Evolutionary conservation across 92 coral and sea anemone genomes (phyloP).

Genomic region (Palythoa grandiflora): DNA sequence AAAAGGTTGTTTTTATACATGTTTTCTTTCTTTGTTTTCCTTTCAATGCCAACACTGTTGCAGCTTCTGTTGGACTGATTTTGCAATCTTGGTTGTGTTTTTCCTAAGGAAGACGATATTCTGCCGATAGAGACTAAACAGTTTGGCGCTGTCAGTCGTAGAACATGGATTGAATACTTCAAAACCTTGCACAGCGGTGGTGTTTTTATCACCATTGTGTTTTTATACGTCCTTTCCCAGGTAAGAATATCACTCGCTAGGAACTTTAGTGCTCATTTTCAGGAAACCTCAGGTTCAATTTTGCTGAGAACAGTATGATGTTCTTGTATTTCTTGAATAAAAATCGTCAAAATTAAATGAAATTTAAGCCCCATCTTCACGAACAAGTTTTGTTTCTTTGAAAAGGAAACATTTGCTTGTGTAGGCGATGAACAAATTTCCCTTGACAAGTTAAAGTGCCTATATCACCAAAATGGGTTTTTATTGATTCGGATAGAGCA

Average conservation of each 20-base stretch:
- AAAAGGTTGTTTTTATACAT: too few relatives aligned
- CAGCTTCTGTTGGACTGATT: neutral
- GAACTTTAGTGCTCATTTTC: neutral
- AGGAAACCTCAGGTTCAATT: neutral
- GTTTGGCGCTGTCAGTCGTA: constrained; percentile 72
- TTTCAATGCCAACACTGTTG: neutral
- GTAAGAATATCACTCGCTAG: constrained; percentile 7
- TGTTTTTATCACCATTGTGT: constrained; percentile 53
- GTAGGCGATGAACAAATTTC: too few relatives aligned
- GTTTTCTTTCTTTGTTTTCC: too few relatives aligned
- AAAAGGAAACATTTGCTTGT: too few relatives aligned
- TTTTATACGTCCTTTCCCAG: constrained; percentile 68
- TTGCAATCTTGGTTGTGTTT: neutral
- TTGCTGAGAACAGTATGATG: too few relatives aligned
- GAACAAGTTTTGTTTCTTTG: too few relatives aligned
- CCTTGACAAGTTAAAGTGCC: too few relatives aligned
- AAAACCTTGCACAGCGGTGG: constrained; percentile 65
- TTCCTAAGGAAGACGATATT: constrained; percentile 65
- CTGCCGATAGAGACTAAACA: constrained; percentile 75
- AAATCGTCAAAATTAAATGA: too few relatives aligned
- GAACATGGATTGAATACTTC: constrained; percentile 69
- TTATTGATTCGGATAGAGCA: too few relatives aligned
- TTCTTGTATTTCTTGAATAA: too few relatives aligned
- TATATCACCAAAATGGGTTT: too few relatives aligned
- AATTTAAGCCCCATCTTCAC: too few relatives aligned